Base-by-base conservation (phyloP, 2,113 vertebrate species). In the Anguilla rostrata region DNA sequence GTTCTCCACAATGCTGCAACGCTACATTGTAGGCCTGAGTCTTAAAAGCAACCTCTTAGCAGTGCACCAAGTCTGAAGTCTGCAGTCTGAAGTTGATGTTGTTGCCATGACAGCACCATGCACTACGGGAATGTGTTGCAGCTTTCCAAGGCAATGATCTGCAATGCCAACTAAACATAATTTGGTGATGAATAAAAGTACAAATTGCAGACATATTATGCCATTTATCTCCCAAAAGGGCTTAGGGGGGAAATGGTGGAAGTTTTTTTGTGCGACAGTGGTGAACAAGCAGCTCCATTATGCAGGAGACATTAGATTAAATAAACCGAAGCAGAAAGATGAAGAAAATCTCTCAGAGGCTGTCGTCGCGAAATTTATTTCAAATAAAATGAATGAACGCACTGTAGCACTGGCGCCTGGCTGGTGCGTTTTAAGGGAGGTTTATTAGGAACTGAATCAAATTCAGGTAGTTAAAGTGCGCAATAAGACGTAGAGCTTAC, bases 141-240 rank as follows among this genome's bases (percentile, higher is more conserved):
- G 22, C 34, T 53, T 85, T 85, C 84, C 39, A 26, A 75, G 71
- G 39, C 53, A n/a, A 29, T 81, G 78, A 78, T 78, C 39, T 29
- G 46, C 22, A 81, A 39, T 6, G 39, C 20, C 78, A 81, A 60
- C 34, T 26, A 78, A 60, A 60, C 49, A 60, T 60, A 39, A 57
- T 79, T 75, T 34, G 26, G 79, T 60, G 78, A 85, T 80, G 84
- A 60, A 80, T 85, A 85, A 85, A 83, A 57, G 8, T 20, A 56
- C 81, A 83, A 83, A 83, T 53, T 80, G 78, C 84, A 80, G 39
- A 85, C 49, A 80, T 83, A 83, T 83, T 83, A 83, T n/a, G 22
- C 14, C 49, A 85, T 85, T 85, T 80, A 46, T 79, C 84, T 85
- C 34, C 49, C 56, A 16, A 81, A 49, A 81, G 40, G 75, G 66